These are phyloP conservation scores for Ectropis crepuscularia DNA, from an alignment of 2,888 invertebrate genomes.

Conservation along the genomic window DNA sequence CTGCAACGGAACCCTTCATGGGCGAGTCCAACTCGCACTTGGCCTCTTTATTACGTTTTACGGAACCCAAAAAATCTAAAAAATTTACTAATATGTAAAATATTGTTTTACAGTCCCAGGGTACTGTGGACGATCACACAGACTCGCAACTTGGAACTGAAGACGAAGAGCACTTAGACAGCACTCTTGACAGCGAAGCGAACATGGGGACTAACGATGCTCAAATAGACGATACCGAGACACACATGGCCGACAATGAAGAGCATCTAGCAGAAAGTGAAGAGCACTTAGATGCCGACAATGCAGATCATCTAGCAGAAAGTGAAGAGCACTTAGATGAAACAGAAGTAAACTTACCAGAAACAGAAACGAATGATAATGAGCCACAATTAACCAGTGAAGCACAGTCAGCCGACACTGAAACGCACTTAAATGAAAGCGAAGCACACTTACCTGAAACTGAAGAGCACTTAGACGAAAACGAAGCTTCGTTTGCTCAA, in stretches of 20 bases:
- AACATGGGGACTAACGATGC: not conserved
- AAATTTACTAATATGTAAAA: too few relatives aligned
- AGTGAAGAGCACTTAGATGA: not conserved
- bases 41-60: too few relatives aligned
- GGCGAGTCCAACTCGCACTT: too few relatives aligned
- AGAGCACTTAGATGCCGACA: too few relatives aligned
- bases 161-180: slow-evolving; percentile 18
- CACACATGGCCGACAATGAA: slow-evolving; percentile 1
- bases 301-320: too few relatives aligned
- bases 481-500: not conserved
- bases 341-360: not conserved
- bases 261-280: not conserved
- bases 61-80: too few relatives aligned
- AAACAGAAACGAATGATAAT: not conserved
- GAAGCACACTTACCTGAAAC: not conserved
- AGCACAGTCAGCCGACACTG: not conserved
- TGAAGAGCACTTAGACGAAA: not conserved
- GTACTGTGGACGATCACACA: not conserved
- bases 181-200: slow-evolving; percentile 11
- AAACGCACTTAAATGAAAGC: not conserved
- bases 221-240: too few relatives aligned
- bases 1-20: too few relatives aligned
- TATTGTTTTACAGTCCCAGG: slow-evolving; percentile 21
- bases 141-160: slow-evolving; percentile 28
- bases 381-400: not conserved